These are phyloP conservation scores for Oryzias javanicus DNA, from an alignment of 2,113 vertebrate genomes.

Conservation along the genomic window DNA sequence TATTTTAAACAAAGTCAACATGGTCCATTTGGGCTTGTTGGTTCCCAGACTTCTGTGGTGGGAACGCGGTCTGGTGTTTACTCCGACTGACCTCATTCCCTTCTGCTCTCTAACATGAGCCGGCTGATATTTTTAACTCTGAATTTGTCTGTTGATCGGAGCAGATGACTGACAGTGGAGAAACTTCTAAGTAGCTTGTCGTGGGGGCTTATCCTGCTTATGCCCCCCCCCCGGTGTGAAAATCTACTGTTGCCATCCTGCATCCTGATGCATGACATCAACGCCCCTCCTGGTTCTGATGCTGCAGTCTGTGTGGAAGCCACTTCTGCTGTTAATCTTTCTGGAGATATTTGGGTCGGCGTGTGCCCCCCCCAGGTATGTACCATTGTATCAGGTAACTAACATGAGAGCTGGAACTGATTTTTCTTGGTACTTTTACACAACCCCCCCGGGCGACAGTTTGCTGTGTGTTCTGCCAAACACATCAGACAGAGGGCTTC, in stretches of 20 bases:
- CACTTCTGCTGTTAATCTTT: not conserved
- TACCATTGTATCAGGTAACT: constrained; percentile 21
- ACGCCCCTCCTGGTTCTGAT: constrained; percentile 20
- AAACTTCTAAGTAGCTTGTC: constrained; percentile 20
- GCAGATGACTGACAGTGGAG: constrained; percentile 8
- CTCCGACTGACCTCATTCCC: constrained; percentile 18
- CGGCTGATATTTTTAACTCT: constrained; percentile 29
- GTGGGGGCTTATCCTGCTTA: not conserved
- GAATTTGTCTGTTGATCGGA: constrained; percentile 19
- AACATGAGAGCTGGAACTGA: constrained; percentile 11
- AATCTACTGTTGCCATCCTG: constrained; percentile 20
- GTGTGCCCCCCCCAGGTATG: not conserved
- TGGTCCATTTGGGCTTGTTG: not conserved
- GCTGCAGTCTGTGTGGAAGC: not conserved
- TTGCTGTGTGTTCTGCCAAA: constrained; percentile 2
- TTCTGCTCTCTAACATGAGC: not conserved
- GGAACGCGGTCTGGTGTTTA: constrained; percentile 21
- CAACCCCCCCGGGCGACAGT: not conserved
- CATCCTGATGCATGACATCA: constrained; percentile 8
- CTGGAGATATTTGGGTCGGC: constrained; percentile 26
- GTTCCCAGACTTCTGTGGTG: constrained; percentile 30
- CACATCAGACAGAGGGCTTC: constrained; percentile 20
- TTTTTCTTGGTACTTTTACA: too few relatives aligned
- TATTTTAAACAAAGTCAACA: not conserved
- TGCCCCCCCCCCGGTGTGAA: not conserved